These are phyloP conservation scores for Drosophila willistoni DNA, from an alignment of 1,140 invertebrate genomes.

Conservation along the genomic window DNA sequence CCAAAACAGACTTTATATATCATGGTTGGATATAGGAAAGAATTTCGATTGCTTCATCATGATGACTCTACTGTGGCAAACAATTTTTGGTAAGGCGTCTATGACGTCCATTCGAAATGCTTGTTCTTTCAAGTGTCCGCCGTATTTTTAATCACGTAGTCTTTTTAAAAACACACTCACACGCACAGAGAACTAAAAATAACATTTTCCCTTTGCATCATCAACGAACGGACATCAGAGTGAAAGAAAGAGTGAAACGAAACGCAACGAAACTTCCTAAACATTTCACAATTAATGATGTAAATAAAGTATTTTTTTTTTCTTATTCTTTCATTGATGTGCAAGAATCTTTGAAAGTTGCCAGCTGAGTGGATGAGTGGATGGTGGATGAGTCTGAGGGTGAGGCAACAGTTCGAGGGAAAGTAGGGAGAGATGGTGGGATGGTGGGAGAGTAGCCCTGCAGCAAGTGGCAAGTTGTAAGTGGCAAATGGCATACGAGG, in stretches of 20 bases:
- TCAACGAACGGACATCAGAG: conserved; percentile 15
- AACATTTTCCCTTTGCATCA: conserved; percentile 53
- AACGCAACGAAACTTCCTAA: conserved; percentile 46
- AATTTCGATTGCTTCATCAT: background rate
- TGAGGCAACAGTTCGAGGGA: conserved; percentile 12
- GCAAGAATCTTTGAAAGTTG: conserved; percentile 6
- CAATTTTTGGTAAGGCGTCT: background rate
- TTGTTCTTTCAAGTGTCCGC: conserved; percentile 25
- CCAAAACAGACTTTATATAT: background rate
- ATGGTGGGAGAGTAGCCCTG: background rate
- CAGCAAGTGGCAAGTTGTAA: background rate
- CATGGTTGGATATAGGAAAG: background rate
- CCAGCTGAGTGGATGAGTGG: background rate
- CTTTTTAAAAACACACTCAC: conserved; percentile 5
- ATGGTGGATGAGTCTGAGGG: background rate
- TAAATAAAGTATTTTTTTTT: conserved; percentile 37
- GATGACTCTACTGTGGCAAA: too few relatives aligned
- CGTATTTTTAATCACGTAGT: conserved; percentile 37
- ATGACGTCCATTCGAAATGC: conserved; percentile 23
- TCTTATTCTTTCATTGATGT: conserved; percentile 14
- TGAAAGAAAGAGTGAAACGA: background rate
- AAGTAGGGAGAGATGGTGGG: background rate
- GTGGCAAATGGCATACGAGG: background rate
- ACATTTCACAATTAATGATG: conserved; percentile 55
- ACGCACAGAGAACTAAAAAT: background rate